Evolutionary conservation across 2,113 vertebrate genomes (phyloP).

Genomic region (Myiozetetes cayanensis): DNA sequence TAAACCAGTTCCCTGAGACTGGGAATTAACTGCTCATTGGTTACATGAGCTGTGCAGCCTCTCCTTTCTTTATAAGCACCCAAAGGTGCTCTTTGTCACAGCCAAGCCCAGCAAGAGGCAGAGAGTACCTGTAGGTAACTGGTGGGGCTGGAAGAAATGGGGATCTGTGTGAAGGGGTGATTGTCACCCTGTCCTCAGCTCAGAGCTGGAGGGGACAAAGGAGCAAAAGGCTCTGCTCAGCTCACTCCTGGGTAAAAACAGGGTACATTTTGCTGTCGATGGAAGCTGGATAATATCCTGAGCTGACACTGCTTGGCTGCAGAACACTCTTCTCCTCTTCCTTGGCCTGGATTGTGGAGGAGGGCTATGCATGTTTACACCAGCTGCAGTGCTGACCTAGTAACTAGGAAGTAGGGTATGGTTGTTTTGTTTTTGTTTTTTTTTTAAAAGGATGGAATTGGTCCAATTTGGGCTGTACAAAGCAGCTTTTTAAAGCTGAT

Average conservation of each 20-base stretch:
- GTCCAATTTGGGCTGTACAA: not conserved
- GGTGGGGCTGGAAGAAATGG: not conserved
- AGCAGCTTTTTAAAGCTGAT: not conserved
- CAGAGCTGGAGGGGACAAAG: not conserved
- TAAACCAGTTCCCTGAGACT: not conserved
- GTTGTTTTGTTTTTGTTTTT: not conserved
- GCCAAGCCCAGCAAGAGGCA: not conserved
- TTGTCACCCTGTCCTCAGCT: accelerated
- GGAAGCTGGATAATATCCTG: not conserved
- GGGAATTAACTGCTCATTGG: not conserved
- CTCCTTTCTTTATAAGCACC: not conserved
- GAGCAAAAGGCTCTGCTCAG: not conserved
- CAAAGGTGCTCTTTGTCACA: not conserved
- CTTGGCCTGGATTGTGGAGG: not conserved
- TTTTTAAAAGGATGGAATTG: not conserved
- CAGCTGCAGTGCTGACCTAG: not conserved
- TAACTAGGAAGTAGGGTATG: not conserved
- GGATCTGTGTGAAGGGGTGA: not conserved
- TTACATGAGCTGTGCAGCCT: not conserved
- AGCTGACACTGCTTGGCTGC: not conserved
- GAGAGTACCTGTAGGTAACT: not conserved
- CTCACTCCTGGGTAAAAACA: not conserved
- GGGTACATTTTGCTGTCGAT: accelerated
- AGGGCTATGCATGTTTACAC: not conserved
- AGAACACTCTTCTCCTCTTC: not conserved